Percentiles rank a stretch among this genome's conserved stretches.
Conservation (phyloP, 1,140 invertebrate species). For the Drosophila arawakana region DNA sequence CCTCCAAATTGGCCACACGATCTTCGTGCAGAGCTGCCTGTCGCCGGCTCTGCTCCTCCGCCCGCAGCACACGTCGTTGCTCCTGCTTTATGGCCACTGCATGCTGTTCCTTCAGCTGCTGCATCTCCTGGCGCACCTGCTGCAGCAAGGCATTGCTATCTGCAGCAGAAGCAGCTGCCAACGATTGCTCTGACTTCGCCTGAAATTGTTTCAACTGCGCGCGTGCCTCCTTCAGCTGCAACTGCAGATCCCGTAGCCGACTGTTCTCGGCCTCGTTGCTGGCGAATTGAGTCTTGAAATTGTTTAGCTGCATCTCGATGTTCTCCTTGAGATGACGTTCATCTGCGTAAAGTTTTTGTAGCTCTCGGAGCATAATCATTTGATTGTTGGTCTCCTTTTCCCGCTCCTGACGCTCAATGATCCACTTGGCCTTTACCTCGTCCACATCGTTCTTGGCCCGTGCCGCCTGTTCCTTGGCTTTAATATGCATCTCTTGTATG, state of each 20-base stretch:
- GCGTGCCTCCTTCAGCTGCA: conserved; percentile 88
- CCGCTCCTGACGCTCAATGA: conserved; percentile 90
- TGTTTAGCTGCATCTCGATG: conserved; percentile 86
- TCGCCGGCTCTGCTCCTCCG: conserved; percentile 89
- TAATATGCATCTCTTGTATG: conserved; percentile 87
- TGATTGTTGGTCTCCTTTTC: conserved; percentile 92
- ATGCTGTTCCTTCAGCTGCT: conserved; percentile 89
- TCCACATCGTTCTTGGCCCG: conserved; percentile 87
- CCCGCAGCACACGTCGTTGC: conserved; percentile 85
- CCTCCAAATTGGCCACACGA: conserved; percentile 91
- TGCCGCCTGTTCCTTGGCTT: conserved; percentile 86
- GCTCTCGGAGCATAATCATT: conserved; percentile 88
- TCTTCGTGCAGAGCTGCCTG: conserved; percentile 90
- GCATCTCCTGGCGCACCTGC: conserved; percentile 90
- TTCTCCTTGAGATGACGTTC: conserved; percentile 88
- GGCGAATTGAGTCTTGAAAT: conserved; percentile 85
- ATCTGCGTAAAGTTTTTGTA: conserved; percentile 88
- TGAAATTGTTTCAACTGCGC: conserved; percentile 87
- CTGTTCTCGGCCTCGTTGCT: conserved; percentile 71
- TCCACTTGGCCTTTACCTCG: conserved; percentile 89
- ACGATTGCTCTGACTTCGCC: conserved; percentile 47
- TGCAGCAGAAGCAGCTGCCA: conserved; percentile 60
- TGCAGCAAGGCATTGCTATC: conserved; percentile 86
- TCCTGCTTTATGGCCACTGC: conserved; percentile 86
- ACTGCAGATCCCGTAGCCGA: conserved; percentile 85